These are phyloP conservation scores for Labeo calbasu DNA, from an alignment of 2,797 vertebrate genomes.

Conservation along the genomic window DNA sequence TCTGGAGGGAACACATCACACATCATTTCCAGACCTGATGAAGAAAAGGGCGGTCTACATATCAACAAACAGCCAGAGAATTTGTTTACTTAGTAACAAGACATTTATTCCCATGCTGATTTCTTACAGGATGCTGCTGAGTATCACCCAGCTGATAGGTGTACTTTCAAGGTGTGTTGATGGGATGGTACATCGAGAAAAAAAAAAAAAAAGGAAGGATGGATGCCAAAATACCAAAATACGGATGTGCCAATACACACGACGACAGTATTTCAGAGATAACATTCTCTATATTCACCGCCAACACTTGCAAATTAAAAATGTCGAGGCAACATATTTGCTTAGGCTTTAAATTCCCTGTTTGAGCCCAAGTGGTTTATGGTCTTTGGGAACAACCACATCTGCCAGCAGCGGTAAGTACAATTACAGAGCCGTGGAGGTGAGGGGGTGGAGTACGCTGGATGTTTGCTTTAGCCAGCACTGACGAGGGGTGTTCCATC, in stretches of 20 bases:
- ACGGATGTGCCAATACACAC: background rate
- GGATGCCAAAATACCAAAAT: background rate
- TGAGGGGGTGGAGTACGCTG: conserved; percentile 5
- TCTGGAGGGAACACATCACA: background rate
- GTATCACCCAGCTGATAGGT: background rate
- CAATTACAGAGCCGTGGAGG: conserved; percentile 34
- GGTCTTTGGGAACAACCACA: conserved; percentile 1
- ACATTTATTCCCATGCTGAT: background rate
- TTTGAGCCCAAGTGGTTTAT: background rate
- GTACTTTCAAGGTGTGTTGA: background rate
- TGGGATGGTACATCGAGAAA: background rate
- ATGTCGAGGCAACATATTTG: background rate
- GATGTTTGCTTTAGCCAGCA: conserved; percentile 38
- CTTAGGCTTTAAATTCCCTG: background rate
- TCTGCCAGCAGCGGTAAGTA: conserved; percentile 20
- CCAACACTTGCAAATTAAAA: background rate
- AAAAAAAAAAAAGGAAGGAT: background rate
- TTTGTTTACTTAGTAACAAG: background rate
- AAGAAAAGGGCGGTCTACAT: background rate
- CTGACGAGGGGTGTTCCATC: conserved; percentile 10
- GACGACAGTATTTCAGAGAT: background rate
- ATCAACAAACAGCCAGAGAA: conserved; percentile 36
- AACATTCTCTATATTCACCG: background rate
- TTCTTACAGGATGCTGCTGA: background rate
- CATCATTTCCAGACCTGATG: conserved; percentile 30